Evolutionary conservation across 1,140 invertebrate genomes (phyloP).

Genomic region (Orchestia grillus): DNA sequence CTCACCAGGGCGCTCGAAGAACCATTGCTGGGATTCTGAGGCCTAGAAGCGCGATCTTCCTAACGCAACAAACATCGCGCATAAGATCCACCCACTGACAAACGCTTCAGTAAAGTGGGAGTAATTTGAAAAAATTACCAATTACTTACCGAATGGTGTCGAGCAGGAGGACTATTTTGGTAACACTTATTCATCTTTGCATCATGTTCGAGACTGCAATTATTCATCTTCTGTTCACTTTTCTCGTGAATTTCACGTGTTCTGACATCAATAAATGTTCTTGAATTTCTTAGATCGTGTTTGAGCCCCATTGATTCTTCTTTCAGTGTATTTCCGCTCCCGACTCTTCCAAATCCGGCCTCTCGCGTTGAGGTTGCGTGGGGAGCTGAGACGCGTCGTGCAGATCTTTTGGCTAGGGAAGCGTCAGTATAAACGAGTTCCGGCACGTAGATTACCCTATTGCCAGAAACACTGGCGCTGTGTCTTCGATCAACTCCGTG

Average conservation of each 20-base stretch:
- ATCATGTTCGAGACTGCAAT: not conserved
- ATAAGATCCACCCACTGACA: not conserved
- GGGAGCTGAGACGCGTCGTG: not conserved
- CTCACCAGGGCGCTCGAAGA: no score
- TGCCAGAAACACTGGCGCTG: not conserved
- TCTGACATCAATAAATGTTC: not conserved
- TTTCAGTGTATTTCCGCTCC: not conserved
- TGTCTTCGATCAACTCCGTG: not conserved
- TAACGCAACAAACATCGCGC: not conserved
- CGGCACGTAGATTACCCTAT: not conserved
- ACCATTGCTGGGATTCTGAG: no score
- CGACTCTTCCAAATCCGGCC: not conserved
- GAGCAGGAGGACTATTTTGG: not conserved
- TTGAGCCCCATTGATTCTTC: not conserved
- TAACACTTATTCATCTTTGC: not conserved
- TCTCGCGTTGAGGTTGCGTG: not conserved
- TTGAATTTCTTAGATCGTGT: not conserved
- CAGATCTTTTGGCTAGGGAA: not conserved
- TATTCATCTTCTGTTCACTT: not conserved
- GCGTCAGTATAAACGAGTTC: not conserved
- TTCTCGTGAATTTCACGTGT: not conserved
- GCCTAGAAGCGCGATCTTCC: not conserved
- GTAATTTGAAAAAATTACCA: not conserved
- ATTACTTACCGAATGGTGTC: not conserved
- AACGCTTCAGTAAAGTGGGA: not conserved